Evolutionary conservation across 2,113 vertebrate species (phyloP), one percentile per base, ranked within the genome.

Genomic region (Odobenus rosmarus): DNA sequence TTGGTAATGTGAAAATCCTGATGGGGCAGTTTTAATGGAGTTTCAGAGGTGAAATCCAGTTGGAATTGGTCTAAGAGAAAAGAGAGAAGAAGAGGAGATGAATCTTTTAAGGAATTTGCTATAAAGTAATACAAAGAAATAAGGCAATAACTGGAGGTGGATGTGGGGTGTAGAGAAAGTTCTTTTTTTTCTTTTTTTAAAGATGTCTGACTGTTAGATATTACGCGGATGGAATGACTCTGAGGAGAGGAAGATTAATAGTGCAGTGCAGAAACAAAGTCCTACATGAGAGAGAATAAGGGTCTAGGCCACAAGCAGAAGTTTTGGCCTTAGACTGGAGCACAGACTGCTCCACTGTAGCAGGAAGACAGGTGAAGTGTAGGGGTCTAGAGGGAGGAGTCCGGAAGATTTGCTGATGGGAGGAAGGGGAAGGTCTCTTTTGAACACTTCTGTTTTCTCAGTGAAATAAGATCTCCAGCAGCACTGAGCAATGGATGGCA

Each of bases 51-150:
- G 11, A 87, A 81, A 42, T 69, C 3, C 82, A 61, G 51, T 51
- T 93, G 9, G 11, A 93, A 93, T 77, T 82, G 13, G 16, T 82
- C 74, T 87, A 93, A 61, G 82, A 95, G 67, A 46, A 39, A 72
- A 80, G 8, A 13, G n/a, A 77, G 26, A 31, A 31, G 42, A 82
- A 33, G 15, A 90, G 36, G 7, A 81, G 74, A 59, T 67, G 62
- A 80, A 2, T 62, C 16, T 31, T 90, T 95, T 76, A 79, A 36
- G 31, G 51, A 53, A 62, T 83, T 71, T 77, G 2, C 24, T 81
- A 1, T 49, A 57, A 77, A 84, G 11, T 8, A 7, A 69, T n/a
- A 77, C n/a, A 55, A 51, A 81, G 71, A 88, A 72, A 62, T 53
- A 93, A 80, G 53, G 36, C 46, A 85, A 53, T 46, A 55, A n/a